phyloP scores from a whole-genome alignment of 2,797 vertebrate species.

The Gymnodraco acuticeps region DNA sequence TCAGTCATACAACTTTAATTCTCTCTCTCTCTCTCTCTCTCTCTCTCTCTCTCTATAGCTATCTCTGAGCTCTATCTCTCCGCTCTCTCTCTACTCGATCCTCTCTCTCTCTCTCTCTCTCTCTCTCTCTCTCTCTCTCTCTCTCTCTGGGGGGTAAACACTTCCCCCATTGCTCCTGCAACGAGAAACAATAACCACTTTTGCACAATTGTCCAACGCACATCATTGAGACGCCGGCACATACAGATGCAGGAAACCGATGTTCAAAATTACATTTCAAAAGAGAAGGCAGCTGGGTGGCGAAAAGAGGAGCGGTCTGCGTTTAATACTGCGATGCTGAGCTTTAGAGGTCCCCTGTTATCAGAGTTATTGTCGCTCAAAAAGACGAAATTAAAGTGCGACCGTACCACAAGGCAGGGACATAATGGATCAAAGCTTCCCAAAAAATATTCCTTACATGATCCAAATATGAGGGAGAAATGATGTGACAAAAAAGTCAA shows the following conservation, averaged over 20 bases:
- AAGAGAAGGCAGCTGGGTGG: constrained; percentile 48
- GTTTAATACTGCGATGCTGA: constrained; percentile 43
- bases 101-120: constrained; percentile 39
- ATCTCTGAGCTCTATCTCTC: too few relatives aligned
- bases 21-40: too few relatives aligned
- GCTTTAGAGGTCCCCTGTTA: constrained; percentile 49
- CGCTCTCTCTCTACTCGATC: too few relatives aligned
- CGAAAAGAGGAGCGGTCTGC: constrained; percentile 27
- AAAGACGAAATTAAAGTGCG: constrained; percentile 6
- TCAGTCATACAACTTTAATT: constrained; percentile 96
- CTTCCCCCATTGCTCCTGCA: constrained; percentile 38
- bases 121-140: too few relatives aligned
- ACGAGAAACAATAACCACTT: constrained; percentile 52
- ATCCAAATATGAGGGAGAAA: not conserved
- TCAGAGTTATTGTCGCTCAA: constrained; percentile 56
- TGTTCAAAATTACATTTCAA: constrained; percentile 52
- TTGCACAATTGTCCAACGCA: constrained; percentile 60
- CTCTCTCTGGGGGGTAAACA: constrained; percentile 54
- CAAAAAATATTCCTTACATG: not conserved
- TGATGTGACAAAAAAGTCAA: not conserved
- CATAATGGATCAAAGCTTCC: not conserved
- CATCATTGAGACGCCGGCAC: constrained; percentile 55
- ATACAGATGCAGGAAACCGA: constrained; percentile 39
- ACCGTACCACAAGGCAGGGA: not conserved
- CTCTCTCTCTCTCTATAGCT: too few relatives aligned